Evolutionary conservation across 2,797 vertebrate genomes (phyloP), one percentile per base, ranked within the genome.

Genomic region (Menidia menidia): DNA sequence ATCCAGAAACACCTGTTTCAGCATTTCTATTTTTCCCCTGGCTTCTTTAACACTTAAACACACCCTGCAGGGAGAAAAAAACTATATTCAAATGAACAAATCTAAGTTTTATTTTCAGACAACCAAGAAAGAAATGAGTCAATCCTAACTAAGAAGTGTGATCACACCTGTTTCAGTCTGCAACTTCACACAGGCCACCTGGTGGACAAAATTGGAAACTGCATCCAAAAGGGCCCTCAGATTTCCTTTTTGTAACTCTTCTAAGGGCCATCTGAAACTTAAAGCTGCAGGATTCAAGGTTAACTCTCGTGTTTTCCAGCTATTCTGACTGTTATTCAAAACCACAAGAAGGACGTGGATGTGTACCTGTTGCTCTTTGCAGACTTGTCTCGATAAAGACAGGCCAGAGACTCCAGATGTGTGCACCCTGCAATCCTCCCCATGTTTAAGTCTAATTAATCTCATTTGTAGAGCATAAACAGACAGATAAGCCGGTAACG

Each of bases 391-490:
- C 51, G 18, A 75, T 64, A 73, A n/a, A 25, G 50, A 62, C 65
- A 60, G 58, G 60, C 33, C 6, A 51, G 66, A 63, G 51, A 67
- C 64, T 59, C 60, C 71, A 79, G 64, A 71, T 80, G 73, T 68
- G 71, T 51, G 39, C 63, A 25, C 25, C 25, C 25, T 1, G 25
- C 70, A 76, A 82, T 87, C 70, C 68, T 7, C 76, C 71, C 70
- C 68, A 39, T 82, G 80, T 85, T 87, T 77, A 69, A 53, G 75
- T 77, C 75, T 84, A 87, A 90, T 87, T 86, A 87, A 88, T 90
- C 89, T 82, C 76, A 87, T 91, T 88, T 89, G 62, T 41, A 57
- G 52, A 63, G 82, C 81, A 89, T 87, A 81, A 88, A 87, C 84
- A 77, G 59, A 77, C 74, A 82, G 76, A 67, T 79, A 76, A 82